Conservation (phyloP, 2,888 invertebrate genomes). For the Drosophila melanosoma region DNA sequence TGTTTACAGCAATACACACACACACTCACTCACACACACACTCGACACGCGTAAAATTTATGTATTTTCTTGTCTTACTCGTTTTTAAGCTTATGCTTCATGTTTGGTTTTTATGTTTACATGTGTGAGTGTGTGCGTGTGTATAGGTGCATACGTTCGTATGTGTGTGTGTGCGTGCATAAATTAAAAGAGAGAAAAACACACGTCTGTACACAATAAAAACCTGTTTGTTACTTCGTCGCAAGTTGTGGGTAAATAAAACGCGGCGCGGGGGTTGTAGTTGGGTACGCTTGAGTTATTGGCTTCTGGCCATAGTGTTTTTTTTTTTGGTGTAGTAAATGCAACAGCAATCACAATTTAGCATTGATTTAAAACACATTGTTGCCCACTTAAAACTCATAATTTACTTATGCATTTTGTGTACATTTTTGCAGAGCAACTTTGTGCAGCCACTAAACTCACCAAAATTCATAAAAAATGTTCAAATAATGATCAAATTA, state of each 20-base stretch:
- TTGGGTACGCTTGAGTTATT: conserved; percentile 49
- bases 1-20: conserved; percentile 66
- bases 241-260: conserved; percentile 54
- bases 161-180: conserved; percentile 64
- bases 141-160: conserved; percentile 29
- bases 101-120: conserved; percentile 64
- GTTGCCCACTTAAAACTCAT: conserved; percentile 15
- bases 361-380: conserved; percentile 41
- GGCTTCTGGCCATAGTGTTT: conserved; percentile 50
- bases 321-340: conserved; percentile 62
- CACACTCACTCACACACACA: conserved; percentile 21
- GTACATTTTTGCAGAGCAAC: not conserved
- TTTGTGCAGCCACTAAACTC: conserved; percentile 50
- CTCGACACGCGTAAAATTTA: conserved; percentile 55
- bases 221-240: conserved; percentile 75
- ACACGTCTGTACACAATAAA: conserved; percentile 77
- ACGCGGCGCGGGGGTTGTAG: conserved; percentile 58
- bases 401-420: conserved; percentile 7
- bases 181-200: conserved; percentile 72
- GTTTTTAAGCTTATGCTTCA: conserved; percentile 73
- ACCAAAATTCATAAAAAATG: conserved; percentile 75
- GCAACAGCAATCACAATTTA: conserved; percentile 39
- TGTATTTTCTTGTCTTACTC: conserved; percentile 76
- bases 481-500: conserved; percentile 73
- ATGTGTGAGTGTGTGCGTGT: conserved; percentile 39